Evolutionary conservation across 2,888 invertebrate genomes (phyloP).

Genomic region (Cephus pulcher): DNA sequence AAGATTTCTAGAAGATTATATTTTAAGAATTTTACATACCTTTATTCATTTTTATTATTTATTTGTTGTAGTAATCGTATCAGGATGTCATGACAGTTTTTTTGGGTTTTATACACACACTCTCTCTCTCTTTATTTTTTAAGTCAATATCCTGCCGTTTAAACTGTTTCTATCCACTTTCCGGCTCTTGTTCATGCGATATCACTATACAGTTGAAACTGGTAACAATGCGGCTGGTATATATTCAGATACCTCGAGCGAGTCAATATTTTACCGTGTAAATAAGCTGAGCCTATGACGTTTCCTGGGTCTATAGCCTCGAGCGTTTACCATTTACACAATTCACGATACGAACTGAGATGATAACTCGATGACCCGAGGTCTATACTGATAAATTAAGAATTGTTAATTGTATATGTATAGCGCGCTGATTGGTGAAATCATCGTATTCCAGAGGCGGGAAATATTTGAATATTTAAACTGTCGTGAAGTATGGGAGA

Average conservation of each 20-base stretch:
- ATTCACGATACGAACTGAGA: background rate
- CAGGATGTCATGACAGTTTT: background rate
- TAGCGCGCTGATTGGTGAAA: background rate
- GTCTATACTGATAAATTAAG: background rate
- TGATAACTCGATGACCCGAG: conserved; percentile 46
- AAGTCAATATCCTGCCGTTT: background rate
- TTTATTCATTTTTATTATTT: background rate
- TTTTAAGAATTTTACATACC: background rate
- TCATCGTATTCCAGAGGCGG: background rate
- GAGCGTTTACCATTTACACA: background rate
- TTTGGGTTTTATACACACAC: background rate
- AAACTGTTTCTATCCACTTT: background rate
- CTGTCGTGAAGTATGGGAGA: background rate
- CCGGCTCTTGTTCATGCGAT: background rate
- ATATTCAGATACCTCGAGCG: background rate
- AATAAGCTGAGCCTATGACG: background rate
- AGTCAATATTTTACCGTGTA: background rate
- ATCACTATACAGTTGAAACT: background rate
- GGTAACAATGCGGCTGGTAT: background rate
- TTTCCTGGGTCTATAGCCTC: background rate
- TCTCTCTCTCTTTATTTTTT: background rate
- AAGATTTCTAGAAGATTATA: background rate
- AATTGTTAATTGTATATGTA: background rate
- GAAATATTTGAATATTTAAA: background rate
- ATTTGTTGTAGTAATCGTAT: background rate